Evolutionary conservation across 2,888 invertebrate genomes (phyloP).

Genomic region (Eupithecia insigniata): DNA sequence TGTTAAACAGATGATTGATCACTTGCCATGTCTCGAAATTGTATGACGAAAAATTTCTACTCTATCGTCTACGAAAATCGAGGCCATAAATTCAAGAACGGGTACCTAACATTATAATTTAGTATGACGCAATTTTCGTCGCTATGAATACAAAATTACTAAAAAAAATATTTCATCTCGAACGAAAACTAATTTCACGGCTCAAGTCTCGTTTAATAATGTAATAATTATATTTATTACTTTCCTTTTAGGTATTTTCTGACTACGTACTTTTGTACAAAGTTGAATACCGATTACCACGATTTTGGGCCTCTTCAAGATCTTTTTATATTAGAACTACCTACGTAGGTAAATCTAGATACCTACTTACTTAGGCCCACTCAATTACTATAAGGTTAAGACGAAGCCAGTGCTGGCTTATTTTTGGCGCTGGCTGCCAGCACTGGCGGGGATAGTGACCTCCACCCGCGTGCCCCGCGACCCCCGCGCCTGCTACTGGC

Average conservation of each 20-base stretch:
- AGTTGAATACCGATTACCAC: too few relatives aligned
- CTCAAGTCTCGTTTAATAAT: constrained; percentile 8
- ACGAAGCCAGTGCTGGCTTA: too few relatives aligned
- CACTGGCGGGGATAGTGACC: too few relatives aligned
- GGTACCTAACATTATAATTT: not conserved
- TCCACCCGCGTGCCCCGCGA: too few relatives aligned
- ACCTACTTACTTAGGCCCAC: too few relatives aligned
- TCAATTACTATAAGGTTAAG: too few relatives aligned
- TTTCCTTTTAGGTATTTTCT: not conserved
- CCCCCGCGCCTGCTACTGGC: too few relatives aligned
- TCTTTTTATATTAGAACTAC: too few relatives aligned
- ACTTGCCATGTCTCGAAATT: not conserved
- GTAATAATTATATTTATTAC: constrained; percentile 10
- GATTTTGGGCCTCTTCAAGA: not conserved
- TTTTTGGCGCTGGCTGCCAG: too few relatives aligned
- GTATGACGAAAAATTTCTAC: not conserved
- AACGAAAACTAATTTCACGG: constrained; percentile 20
- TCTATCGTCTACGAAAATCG: not conserved
- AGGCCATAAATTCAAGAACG: not conserved
- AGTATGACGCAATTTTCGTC: constrained; percentile 7
- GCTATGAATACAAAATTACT: constrained; percentile 9
- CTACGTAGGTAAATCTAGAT: too few relatives aligned
- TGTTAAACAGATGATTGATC: too few relatives aligned
- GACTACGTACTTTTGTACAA: not conserved
- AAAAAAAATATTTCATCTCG: constrained; percentile 2